phyloP scores from a whole-genome alignment of 2,113 vertebrate species.

The Halcyon malimbica region DNA sequence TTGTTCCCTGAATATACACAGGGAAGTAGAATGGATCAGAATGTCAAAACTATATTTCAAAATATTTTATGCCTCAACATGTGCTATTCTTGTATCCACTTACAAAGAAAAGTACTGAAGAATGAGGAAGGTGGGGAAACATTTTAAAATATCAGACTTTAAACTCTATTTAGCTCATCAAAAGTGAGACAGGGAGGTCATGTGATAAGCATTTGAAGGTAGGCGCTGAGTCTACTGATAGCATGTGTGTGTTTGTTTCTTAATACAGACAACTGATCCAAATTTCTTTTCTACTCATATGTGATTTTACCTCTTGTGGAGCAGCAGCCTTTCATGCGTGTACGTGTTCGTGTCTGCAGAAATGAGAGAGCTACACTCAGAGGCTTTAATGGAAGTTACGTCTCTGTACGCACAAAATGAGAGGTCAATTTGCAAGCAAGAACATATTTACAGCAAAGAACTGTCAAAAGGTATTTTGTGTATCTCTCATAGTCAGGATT shows the following conservation, averaged over 20 bases:
- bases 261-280: neutral
- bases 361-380: neutral
- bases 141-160: neutral
- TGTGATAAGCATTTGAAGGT: neutral
- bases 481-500: neutral
- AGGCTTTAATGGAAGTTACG: neutral
- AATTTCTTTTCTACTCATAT: neutral
- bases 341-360: neutral
- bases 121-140: neutral
- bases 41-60: neutral
- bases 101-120: neutral
- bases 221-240: neutral
- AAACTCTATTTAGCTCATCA: neutral
- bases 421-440: neutral
- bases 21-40: neutral
- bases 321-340: fast-evolving
- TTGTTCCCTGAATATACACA: neutral
- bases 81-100: neutral
- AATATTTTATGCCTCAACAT: neutral
- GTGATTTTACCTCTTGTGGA: neutral
- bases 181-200: neutral
- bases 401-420: neutral
- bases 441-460: neutral
- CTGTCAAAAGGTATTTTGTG: neutral
- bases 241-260: neutral